Evolutionary conservation across 2,113 vertebrate species (phyloP).

Genomic region (Nibea albiflora): DNA sequence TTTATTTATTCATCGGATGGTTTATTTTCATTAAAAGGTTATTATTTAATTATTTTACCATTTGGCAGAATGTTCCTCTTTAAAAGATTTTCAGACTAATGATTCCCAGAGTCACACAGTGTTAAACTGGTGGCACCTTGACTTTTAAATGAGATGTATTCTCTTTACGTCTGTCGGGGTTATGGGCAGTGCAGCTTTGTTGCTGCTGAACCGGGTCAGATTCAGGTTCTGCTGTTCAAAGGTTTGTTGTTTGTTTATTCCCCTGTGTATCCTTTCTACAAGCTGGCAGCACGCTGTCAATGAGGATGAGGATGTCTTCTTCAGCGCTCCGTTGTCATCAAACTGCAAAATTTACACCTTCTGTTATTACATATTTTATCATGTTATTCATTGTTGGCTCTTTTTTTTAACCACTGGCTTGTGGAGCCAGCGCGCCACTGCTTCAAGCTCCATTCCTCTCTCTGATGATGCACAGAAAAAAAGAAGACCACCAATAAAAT

Average conservation of each 20-base stretch:
- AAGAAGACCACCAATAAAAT: conserved; percentile 30
- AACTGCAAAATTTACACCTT: not conserved
- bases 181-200: not conserved
- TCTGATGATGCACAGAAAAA: not conserved
- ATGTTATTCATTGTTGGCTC: not conserved
- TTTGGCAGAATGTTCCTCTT: no score
- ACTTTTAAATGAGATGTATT: no score
- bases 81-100: no score
- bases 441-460: conserved; percentile 8
- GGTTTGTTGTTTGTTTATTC: no score
- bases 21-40: no score
- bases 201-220: not conserved
- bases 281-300: not conserved
- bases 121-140: no score
- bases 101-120: no score
- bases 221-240: not conserved
- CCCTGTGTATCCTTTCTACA: not conserved
- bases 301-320: not conserved
- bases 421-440: not conserved
- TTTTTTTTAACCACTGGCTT: not conserved
- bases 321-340: not conserved
- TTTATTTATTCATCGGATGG: no score
- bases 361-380: not conserved
- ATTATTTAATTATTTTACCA: no score
- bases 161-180: not conserved